A percentile compares a stretch with the other conserved stretches of the same genome.
These are phyloP conservation scores for Hydroisotoma schaefferi DNA, from an alignment of 2,888 invertebrate genomes.

Conservation along the genomic window DNA sequence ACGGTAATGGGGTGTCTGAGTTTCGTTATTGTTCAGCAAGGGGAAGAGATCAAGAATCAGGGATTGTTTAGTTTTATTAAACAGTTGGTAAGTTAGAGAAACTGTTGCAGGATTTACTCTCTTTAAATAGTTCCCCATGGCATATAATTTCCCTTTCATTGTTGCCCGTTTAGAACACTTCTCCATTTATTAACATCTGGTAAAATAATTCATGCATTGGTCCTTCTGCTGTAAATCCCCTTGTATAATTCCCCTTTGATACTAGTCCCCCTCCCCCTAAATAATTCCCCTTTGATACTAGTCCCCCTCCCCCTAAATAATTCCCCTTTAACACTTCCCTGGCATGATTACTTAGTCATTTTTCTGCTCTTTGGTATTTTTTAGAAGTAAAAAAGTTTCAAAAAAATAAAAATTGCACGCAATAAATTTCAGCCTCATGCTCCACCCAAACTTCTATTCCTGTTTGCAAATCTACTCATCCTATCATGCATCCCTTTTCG, in stretches of 20 bases:
- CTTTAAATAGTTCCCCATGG: neutral
- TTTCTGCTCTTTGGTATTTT: neutral
- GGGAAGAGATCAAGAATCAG: conserved; percentile 91
- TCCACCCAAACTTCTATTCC: conserved; percentile 90
- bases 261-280: too few species aligned
- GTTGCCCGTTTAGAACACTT: too few species aligned
- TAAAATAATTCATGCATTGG: too few species aligned
- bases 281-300: too few species aligned
- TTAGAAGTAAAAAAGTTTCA: neutral
- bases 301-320: too few species aligned
- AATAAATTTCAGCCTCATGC: conserved; percentile 71
- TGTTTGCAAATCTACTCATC: conserved; percentile 84
- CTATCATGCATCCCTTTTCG: conserved; percentile 86
- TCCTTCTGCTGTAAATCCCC: too few species aligned
- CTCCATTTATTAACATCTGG: neutral
- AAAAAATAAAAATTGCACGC: too few species aligned
- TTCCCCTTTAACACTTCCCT: too few species aligned
- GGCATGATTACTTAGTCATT: too few species aligned
- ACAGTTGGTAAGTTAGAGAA: conserved; percentile 61
- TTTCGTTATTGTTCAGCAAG: conserved; percentile 86
- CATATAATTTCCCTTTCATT: too few species aligned
- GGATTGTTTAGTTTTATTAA: conserved; percentile 84
- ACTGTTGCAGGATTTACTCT: neutral
- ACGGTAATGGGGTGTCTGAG: conserved; percentile 81
- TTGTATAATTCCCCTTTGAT: too few species aligned